phyloP scores from a whole-genome alignment of 2,113 vertebrate genomes.

The Murina feae region DNA sequence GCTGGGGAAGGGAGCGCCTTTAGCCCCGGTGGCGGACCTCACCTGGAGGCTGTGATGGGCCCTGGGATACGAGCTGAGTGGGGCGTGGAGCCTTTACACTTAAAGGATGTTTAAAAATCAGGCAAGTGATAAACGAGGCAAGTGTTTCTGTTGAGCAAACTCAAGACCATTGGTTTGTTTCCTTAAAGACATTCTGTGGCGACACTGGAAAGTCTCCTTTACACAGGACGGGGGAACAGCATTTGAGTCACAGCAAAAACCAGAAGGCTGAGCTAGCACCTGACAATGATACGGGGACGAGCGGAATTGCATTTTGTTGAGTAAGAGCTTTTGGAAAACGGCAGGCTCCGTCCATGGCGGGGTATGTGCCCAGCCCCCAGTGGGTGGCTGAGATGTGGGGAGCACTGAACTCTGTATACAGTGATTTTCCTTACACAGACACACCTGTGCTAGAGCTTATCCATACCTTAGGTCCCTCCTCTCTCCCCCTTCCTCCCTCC shows the following conservation, averaged over 20 bases:
- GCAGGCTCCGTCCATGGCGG: not conserved
- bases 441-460: too few relatives aligned
- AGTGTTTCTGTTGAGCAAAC: not conserved
- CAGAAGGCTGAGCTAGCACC: not conserved
- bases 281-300: not conserved
- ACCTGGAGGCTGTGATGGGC: accelerated
- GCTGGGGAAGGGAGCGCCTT: accelerated
- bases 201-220: not conserved
- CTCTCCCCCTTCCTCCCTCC: not conserved
- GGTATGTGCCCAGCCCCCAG: not conserved
- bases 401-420: not conserved
- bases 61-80: too few relatives aligned
- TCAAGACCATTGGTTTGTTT: not conserved
- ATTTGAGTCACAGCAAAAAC: not conserved
- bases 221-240: not conserved
- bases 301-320: not conserved
- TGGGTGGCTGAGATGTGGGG: not conserved
- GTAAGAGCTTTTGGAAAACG: not conserved
- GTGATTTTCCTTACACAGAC: not conserved
- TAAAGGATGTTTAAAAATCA: not conserved
- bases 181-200: too few relatives aligned
- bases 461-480: not conserved
- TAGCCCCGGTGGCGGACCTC: accelerated
- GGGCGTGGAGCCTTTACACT: accelerated
- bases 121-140: not conserved